A percentile compares a stretch with the other conserved stretches of the same genome.
Evolutionary conservation across 2,113 vertebrate species (phyloP).

Genomic region (Semicossyphus pulcher): DNA sequence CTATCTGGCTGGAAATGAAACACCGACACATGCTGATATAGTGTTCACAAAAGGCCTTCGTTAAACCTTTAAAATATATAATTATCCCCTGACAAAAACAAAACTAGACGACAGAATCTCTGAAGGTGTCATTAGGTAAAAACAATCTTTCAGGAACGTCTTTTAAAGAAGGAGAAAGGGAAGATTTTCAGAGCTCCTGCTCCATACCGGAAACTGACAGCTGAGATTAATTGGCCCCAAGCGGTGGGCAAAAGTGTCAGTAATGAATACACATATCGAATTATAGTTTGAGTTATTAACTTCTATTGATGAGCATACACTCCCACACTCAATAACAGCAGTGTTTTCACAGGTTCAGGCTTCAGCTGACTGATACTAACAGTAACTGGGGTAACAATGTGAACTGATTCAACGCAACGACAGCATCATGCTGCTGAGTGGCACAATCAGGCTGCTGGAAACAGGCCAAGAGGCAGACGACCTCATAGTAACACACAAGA

Average conservation of each 20-base stretch:
- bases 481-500: constrained; percentile 2
- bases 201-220: not conserved
- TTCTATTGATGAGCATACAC: not conserved
- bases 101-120: not conserved
- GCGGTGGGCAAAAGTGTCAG: not conserved
- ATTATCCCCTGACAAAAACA: not conserved
- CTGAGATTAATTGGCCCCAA: not conserved
- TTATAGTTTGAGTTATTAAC: constrained; percentile 2
- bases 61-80: not conserved
- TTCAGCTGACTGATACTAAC: constrained; percentile 22
- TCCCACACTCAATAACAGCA: not conserved
- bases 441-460: constrained; percentile 28
- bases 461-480: constrained; percentile 28
- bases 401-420: constrained; percentile 14
- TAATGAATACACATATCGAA: constrained; percentile 5
- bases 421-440: constrained; percentile 35
- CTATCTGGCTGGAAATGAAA: not conserved
- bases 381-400: constrained; percentile 17
- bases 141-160: not conserved
- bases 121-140: not conserved
- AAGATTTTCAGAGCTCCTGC: not conserved
- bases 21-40: not conserved
- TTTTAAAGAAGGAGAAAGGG: not conserved
- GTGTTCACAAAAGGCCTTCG: not conserved
- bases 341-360: constrained; percentile 18